These are phyloP conservation scores for Chiridota heheva DNA, from an alignment of 35 echinoderm and acorn worm genomes.

Conservation along the genomic window DNA sequence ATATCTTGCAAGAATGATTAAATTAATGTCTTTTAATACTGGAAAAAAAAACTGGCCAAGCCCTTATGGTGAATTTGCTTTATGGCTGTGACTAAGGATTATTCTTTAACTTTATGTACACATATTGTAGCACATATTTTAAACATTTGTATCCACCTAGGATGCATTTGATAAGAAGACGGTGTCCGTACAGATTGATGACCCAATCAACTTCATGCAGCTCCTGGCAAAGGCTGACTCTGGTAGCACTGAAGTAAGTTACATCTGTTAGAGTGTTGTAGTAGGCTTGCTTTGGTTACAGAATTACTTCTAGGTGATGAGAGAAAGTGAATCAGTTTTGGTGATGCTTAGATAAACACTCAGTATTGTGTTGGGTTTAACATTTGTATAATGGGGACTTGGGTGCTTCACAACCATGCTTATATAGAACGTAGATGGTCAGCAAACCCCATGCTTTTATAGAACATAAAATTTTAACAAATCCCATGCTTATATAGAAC, in stretches of 20 bases:
- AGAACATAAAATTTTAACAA: no score
- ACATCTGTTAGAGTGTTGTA: not conserved
- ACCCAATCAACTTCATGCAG: slow-evolving; percentile 98
- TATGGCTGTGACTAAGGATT: no score
- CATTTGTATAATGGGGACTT: not conserved
- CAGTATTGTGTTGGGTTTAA: not conserved
- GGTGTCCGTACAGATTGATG: slow-evolving; percentile 79
- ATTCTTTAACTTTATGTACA: no score
- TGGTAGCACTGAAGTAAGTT: slow-evolving; percentile 75
- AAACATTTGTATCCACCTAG: slow-evolving; percentile 18
- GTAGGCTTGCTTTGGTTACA: not conserved
- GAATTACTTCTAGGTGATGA: no score
- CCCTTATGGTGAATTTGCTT: no score
- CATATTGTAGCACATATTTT: not conserved
- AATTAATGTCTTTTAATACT: not conserved
- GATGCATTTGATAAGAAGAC: slow-evolving; percentile 84
- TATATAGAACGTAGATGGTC: no score
- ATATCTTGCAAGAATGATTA: not conserved
- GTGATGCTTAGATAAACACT: not conserved
- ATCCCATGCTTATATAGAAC: no score
- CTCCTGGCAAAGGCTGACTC: slow-evolving; percentile 80
- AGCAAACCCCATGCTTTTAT: no score
- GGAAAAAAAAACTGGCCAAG: not conserved
- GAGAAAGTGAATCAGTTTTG: not conserved
- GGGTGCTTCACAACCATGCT: no score